Conservation (phyloP, 2,888 invertebrate species). For the Lasioglossum zephyrum region DNA sequence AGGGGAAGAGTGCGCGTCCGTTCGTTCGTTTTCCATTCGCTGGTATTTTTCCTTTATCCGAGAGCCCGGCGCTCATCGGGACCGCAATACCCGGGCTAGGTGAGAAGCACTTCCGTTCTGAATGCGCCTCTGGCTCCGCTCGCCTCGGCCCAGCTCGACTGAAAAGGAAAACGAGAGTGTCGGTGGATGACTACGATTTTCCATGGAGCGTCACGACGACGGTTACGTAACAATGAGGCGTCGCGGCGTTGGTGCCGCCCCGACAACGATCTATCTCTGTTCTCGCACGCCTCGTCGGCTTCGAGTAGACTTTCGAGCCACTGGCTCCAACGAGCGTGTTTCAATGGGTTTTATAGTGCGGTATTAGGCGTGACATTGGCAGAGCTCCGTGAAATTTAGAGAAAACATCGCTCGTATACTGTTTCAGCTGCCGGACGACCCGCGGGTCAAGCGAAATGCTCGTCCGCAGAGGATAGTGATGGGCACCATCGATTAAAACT, state of each 20-base stretch:
- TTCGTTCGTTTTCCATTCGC: conserved; percentile 6
- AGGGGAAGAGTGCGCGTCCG: background rate
- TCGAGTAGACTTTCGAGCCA: conserved; percentile 8
- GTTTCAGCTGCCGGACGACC: background rate
- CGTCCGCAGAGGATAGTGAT: background rate
- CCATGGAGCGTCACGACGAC: conserved; percentile 51
- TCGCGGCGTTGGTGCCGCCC: conserved; percentile 46
- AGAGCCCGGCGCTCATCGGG: background rate
- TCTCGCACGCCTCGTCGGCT: background rate
- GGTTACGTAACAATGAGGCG: conserved; percentile 75
- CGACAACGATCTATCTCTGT: conserved; percentile 11
- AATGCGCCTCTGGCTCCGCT: conserved; percentile 4
- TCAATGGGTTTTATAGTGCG: conserved; percentile 1
- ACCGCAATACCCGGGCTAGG: conserved; percentile 20
- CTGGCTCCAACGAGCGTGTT: background rate
- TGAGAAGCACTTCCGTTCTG: conserved; percentile 35
- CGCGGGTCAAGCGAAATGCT: background rate
- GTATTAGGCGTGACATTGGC: conserved; percentile 1
- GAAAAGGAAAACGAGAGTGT: conserved; percentile 33
- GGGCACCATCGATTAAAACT: too few species aligned
- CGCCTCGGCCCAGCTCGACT: background rate
- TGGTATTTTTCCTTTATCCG: conserved; percentile 15
- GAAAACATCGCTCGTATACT: background rate
- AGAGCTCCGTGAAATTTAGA: background rate
- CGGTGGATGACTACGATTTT: conserved; percentile 64